Percentiles rank a stretch among this genome's conserved stretches.
Conservation (phyloP, 2,888 invertebrate species). For the Platycnemis pennipes region DNA sequence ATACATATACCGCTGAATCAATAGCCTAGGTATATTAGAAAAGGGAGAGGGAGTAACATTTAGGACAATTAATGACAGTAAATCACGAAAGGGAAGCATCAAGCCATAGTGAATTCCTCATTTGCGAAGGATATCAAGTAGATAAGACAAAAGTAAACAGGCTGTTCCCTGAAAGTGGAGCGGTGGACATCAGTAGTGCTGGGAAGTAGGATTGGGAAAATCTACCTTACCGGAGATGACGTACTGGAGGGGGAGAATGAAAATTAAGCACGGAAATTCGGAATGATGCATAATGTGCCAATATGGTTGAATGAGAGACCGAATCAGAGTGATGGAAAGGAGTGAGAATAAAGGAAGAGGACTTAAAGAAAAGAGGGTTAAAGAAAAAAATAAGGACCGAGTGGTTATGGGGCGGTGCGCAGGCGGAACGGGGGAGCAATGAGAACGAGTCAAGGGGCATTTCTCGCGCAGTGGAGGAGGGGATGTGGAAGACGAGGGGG, state of each 20-base stretch:
- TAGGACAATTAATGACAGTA: background rate
- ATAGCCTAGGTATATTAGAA: background rate
- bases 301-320: background rate
- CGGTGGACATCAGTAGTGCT: background rate
- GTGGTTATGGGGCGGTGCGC: constrained; percentile 13
- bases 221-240: background rate
- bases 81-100: background rate
- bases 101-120: background rate
- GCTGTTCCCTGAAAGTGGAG: background rate
- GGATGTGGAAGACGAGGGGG: background rate
- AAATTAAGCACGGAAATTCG: background rate
- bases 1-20: background rate
- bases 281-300: background rate
- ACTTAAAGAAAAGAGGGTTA: background rate
- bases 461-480: background rate
- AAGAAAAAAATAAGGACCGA: background rate
- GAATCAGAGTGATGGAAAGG: background rate
- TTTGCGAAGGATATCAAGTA: background rate
- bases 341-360: background rate
- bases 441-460: background rate
- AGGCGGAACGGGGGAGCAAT: background rate
- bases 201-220: background rate
- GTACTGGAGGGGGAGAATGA: background rate
- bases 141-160: background rate
- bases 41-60: background rate